A percentile compares a stretch with the other conserved stretches of the same genome.
These are phyloP conservation scores for Sebastes schlegelii DNA, from an alignment of 2,113 vertebrate genomes.

Conservation along the genomic window DNA sequence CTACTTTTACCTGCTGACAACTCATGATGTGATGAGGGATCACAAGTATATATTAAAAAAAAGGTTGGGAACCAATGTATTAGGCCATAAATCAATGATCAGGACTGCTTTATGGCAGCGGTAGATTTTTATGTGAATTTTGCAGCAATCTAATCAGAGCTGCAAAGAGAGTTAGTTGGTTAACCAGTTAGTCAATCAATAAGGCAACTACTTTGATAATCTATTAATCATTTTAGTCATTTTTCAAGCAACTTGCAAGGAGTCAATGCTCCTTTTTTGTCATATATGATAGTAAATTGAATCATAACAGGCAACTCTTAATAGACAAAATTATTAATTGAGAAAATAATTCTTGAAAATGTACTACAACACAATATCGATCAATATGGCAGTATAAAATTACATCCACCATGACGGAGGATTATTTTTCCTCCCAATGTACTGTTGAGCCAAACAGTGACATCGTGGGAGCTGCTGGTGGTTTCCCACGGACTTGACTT, in stretches of 20 bases:
- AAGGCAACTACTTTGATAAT: no score
- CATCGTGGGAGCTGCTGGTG: not conserved
- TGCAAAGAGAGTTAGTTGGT: not conserved
- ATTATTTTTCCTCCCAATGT: not conserved
- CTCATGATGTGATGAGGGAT: not conserved
- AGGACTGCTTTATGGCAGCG: not conserved
- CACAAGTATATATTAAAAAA: not conserved
- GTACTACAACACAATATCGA: not conserved
- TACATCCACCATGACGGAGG: not conserved
- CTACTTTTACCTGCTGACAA: no score
- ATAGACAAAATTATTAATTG: not conserved
- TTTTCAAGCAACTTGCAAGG: not conserved
- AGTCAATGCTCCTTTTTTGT: not conserved
- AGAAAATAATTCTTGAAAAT: not conserved
- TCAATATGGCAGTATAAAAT: not conserved
- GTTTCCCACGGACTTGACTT: conserved; percentile 1
- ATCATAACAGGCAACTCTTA: not conserved
- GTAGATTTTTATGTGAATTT: not conserved
- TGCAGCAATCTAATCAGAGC: not conserved
- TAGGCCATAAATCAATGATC: not conserved
- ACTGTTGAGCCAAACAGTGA: not conserved
- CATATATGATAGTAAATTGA: not conserved
- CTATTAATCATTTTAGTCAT: not conserved
- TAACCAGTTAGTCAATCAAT: not conserved
- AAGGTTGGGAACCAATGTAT: not conserved